Evolutionary conservation across 2,797 vertebrate species (phyloP).

Genomic region (Arnoldichthys spilopterus): DNA sequence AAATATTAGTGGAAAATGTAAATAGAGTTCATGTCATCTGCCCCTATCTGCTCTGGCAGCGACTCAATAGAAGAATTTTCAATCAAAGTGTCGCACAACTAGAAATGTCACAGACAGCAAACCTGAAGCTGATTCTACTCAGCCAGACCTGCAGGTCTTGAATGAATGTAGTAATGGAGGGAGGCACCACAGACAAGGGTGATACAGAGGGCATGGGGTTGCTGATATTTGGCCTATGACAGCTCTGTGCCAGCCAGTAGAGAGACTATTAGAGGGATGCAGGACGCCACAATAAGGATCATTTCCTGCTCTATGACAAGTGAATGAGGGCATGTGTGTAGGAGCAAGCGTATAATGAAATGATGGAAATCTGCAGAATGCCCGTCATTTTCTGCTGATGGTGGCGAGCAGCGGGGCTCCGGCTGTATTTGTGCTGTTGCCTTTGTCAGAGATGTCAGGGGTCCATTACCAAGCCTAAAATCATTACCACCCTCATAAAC

Average conservation of each 20-base stretch:
- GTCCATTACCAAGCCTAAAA: slow-evolving; percentile 55
- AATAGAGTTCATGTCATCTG: too few species aligned
- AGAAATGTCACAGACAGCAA: background rate
- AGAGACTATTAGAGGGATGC: slow-evolving; percentile 36
- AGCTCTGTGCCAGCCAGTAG: slow-evolving; percentile 21
- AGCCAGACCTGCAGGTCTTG: slow-evolving; percentile 18
- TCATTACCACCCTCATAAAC: slow-evolving; percentile 58
- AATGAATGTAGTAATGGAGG: slow-evolving; percentile 16
- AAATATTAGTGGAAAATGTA: background rate
- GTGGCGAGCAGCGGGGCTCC: slow-evolving; percentile 44
- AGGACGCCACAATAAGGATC: slow-evolving; percentile 50
- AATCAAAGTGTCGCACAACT: background rate
- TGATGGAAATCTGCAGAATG: slow-evolving; percentile 51
- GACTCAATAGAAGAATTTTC: too few species aligned
- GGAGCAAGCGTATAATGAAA: slow-evolving; percentile 52
- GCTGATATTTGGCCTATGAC: slow-evolving; percentile 35
- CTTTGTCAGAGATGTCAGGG: slow-evolving; percentile 53
- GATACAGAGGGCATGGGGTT: slow-evolving; percentile 21
- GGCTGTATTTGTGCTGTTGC: slow-evolving; percentile 44
- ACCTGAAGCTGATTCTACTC: background rate
- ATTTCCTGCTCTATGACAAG: slow-evolving; percentile 51
- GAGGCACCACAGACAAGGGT: background rate
- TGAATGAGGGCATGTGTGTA: slow-evolving; percentile 43
- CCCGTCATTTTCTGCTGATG: slow-evolving; percentile 41
- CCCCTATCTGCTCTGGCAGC: too few species aligned